Evolutionary conservation across 2,113 vertebrate genomes (phyloP).

Genomic region (Coturnix japonica): DNA sequence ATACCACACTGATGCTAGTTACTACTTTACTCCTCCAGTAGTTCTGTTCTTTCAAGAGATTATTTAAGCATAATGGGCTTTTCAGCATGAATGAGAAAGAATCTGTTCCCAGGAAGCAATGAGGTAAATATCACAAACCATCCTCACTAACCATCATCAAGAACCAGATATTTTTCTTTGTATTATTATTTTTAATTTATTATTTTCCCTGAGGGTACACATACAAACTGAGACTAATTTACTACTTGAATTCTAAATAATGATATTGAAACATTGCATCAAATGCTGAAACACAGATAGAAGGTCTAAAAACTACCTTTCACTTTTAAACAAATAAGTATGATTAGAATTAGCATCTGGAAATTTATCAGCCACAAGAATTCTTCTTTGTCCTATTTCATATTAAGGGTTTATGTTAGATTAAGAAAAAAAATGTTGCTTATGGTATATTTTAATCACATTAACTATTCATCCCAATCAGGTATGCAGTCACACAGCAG

Average conservation of each 20-base stretch:
- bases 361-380: background rate
- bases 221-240: background rate
- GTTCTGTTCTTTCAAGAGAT: background rate
- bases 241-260: constrained; percentile 25
- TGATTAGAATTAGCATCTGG: constrained; percentile 23
- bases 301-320: background rate
- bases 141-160: background rate
- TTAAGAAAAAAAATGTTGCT: background rate
- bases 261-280: background rate
- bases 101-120: background rate
- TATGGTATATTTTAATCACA: background rate
- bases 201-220: background rate
- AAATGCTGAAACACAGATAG: constrained; percentile 7
- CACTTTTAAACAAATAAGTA: constrained; percentile 11
- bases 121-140: background rate
- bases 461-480: background rate
- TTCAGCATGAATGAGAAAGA: background rate
- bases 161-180: background rate
- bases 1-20: background rate
- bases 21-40: background rate
- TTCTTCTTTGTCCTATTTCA: background rate
- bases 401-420: background rate
- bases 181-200: background rate
- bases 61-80: background rate
- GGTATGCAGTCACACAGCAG: background rate